phyloP scores from a whole-genome alignment of 2,113 vertebrate genomes.

The Bos javanicus region DNA sequence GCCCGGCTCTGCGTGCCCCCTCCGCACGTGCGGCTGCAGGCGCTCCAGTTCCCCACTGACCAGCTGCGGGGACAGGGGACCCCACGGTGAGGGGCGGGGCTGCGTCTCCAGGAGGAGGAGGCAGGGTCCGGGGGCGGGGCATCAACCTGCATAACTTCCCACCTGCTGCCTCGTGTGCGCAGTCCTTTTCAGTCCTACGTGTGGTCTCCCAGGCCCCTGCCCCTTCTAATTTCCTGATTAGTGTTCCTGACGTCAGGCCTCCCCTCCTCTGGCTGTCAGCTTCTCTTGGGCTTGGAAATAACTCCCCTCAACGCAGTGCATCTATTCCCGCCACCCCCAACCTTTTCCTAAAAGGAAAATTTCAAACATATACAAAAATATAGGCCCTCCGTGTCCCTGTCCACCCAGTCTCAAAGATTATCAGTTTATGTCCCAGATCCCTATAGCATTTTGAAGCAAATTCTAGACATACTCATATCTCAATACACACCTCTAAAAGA shows the following conservation, averaged over 20 bases:
- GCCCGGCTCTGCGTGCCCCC: conserved; percentile 83
- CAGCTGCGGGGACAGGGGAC: conserved; percentile 79
- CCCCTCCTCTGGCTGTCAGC: not conserved
- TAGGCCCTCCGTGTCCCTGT: fast-evolving
- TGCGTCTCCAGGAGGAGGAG: no score
- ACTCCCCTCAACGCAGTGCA: not conserved
- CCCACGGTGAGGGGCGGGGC: not conserved
- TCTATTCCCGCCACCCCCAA: not conserved
- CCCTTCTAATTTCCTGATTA: fast-evolving
- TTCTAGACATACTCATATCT: not conserved
- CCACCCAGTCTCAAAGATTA: fast-evolving
- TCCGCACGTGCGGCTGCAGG: conserved; percentile 87
- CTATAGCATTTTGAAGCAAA: not conserved
- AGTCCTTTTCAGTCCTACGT: fast-evolving
- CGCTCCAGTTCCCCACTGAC: conserved; percentile 88
- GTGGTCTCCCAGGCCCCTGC: fast-evolving
- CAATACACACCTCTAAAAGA: not conserved
- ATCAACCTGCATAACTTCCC: fast-evolving
- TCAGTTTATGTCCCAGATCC: fast-evolving
- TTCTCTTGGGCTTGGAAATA: not conserved
- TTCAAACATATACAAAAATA: not conserved
- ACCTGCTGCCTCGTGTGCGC: fast-evolving
- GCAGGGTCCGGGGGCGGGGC: not conserved
- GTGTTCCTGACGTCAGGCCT: fast-evolving
- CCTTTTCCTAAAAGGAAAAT: not conserved